Base-by-base conservation (phyloP, 2,888 invertebrate genomes). In the Meiosimyza platycephala region DNA sequence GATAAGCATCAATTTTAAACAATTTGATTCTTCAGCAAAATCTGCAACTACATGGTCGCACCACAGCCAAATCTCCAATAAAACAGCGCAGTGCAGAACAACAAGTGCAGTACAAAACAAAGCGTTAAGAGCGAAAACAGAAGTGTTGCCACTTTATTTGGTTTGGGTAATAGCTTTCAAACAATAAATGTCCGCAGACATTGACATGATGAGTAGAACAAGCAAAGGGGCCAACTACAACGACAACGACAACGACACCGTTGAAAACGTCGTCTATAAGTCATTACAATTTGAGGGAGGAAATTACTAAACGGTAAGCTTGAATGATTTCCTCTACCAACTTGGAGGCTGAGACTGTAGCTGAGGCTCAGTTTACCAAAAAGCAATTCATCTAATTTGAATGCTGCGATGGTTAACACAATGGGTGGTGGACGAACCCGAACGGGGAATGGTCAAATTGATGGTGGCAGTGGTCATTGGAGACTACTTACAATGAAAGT, bases 381-480 rank as follows among this genome's bases (percentile, higher is more conserved):
- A 83, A 80, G 85, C 85, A 83, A 85, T 85, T 85, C 85, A 85
- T 85, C 84, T 84, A 85, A 84, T 84, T 84, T 85, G 83, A 85
- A 84, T 84, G 84, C 81, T 76, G 80, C 76, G 60, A 48, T 2
- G 16, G 40, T 40, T 40, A 40, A 40, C 64, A 15, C 22, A 40
- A 15, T 6, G 62, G 72, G 28, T 18, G 22, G 72, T 57, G 60
- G 28, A 2, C 62, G 75, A 64, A 54, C 50, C n/a, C 66, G 18
- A 28, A 28, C 28, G 52, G 75, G 75, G 73, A 72, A 76, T 72
- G 76, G 74, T 76, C 76, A 76, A 76, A 73, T 72, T 40, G 47
- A 55, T 66, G 54, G 66, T 66, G 54, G 66, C 55, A 74, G 74
- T 76, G 78, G 78, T 76, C 77, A 77, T 76, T 75, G 76, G 78